phyloP scores from a whole-genome alignment of 2,113 vertebrate species.

The Cebus imitator region DNA sequence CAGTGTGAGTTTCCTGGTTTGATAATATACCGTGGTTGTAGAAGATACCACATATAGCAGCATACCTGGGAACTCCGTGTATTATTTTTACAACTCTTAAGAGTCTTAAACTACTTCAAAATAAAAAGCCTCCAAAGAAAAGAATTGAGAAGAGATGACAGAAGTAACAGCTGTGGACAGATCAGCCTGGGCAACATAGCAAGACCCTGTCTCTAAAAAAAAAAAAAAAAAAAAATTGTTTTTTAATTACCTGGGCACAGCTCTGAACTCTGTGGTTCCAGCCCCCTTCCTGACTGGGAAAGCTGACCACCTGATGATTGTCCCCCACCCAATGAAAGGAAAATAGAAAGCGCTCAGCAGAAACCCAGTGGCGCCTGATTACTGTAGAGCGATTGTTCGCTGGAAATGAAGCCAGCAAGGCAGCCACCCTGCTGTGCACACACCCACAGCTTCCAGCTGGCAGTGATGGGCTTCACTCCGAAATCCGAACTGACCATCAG shows the following conservation, averaged over 20 bases:
- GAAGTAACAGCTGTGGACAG: not conserved
- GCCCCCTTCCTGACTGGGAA: not conserved
- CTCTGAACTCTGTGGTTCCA: not conserved
- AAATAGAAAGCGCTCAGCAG: constrained; percentile 12
- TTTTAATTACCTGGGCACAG: no score
- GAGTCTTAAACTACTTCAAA: constrained; percentile 12
- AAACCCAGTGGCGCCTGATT: not conserved
- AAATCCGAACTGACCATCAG: not conserved
- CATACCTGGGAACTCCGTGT: not conserved
- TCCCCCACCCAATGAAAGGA: not conserved
- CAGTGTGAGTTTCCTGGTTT: not conserved
- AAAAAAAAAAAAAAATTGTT: no score
- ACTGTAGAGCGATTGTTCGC: not conserved
- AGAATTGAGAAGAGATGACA: not conserved
- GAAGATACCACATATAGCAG: not conserved
- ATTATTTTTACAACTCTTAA: not conserved
- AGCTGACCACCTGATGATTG: not conserved
- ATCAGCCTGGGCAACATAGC: no score
- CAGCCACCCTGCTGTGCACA: not conserved
- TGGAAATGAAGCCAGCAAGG: not conserved
- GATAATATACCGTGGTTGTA: not conserved
- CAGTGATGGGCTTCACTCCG: not conserved
- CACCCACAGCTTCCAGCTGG: not conserved
- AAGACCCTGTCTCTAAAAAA: no score
- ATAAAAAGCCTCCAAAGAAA: not conserved